Evolutionary conservation across 2,797 vertebrate genomes (phyloP).

Genomic region (Xerus rutilus): DNA sequence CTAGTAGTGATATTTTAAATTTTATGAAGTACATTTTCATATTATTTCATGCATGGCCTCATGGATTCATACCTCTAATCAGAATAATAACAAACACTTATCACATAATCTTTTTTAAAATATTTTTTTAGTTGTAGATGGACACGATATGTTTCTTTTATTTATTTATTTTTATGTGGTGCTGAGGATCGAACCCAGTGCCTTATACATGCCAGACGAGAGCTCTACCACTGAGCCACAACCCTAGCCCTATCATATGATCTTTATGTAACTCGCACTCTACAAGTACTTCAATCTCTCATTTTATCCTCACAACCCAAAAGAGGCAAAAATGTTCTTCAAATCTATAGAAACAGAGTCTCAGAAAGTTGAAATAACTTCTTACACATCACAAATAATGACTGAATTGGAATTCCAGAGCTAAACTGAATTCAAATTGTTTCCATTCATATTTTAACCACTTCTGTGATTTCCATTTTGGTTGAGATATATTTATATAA

Average conservation of each 20-base stretch:
- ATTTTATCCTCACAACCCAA: slow-evolving; percentile 33
- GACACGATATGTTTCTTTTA: no score
- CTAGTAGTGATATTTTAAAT: background rate
- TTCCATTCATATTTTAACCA: background rate
- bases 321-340: slow-evolving; percentile 6
- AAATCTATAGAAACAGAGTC: background rate
- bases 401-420: background rate
- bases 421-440: background rate
- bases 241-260: background rate
- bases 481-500: background rate
- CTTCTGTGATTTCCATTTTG: background rate
- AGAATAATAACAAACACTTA: background rate
- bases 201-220: no score
- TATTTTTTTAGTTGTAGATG: no score
- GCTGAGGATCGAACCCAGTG: no score
- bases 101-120: background rate
- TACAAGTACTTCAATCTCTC: slow-evolving; percentile 10
- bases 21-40: background rate
- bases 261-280: background rate
- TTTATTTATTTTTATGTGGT: no score
- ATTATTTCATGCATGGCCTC: slow-evolving; percentile 18
- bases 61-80: background rate
- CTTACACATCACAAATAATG: background rate
- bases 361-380: background rate
- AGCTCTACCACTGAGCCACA: no score